Conservation (phyloP, 1,140 invertebrate species). For the Trichonephila clavata region DNA sequence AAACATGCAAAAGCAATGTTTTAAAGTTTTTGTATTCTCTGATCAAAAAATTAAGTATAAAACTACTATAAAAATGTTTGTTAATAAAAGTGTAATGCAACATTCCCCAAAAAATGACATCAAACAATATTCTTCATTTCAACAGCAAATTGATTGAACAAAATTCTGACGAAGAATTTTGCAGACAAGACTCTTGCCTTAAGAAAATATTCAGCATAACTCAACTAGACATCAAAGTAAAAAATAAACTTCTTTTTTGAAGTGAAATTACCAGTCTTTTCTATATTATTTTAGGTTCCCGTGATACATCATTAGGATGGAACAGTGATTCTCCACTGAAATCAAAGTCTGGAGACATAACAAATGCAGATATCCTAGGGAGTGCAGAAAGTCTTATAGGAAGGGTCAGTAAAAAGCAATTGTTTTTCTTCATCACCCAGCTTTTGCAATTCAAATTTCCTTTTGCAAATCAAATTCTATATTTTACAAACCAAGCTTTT, state of each 20-base stretch:
- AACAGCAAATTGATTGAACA: too few species aligned
- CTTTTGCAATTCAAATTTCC: too few species aligned
- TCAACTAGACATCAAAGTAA: neutral
- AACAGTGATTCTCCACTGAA: slow-evolving; percentile 74
- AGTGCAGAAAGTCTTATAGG: slow-evolving; percentile 96
- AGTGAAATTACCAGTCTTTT: neutral
- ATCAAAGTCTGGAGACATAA: slow-evolving; percentile 81
- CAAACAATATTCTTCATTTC: too few species aligned
- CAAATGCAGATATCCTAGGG: slow-evolving; percentile 89
- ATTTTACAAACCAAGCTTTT: too few species aligned
- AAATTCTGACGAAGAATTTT: too few species aligned
- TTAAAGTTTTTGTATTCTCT: too few species aligned
- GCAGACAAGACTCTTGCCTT: neutral
- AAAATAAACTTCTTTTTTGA: neutral
- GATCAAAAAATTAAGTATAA: too few species aligned
- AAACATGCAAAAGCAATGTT: too few species aligned
- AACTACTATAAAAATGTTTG: too few species aligned
- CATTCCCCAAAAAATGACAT: too few species aligned
- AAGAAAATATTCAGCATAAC: neutral
- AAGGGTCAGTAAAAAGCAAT: slow-evolving; percentile 85
- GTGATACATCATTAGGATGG: slow-evolving; percentile 72
- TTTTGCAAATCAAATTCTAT: too few species aligned
- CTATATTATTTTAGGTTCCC: slow-evolving; percentile 54
- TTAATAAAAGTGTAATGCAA: too few species aligned
- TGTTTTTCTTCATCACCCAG: neutral